Base-by-base conservation (phyloP, 2,797 vertebrate genomes). In the Cheirogaleus major region DNA sequence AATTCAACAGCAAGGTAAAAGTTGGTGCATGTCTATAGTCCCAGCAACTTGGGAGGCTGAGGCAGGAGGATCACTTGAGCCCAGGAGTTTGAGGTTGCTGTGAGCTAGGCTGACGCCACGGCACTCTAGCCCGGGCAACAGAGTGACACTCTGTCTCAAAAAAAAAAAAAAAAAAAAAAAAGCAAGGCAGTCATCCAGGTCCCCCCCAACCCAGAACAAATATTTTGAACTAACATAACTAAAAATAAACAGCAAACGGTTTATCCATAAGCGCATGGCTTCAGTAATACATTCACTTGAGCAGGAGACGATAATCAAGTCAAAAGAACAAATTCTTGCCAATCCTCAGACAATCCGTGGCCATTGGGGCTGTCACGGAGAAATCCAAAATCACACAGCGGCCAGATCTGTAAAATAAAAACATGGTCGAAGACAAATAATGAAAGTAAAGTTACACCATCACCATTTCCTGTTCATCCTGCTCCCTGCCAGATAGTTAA, bases 371-470 rank as follows among this genome's bases (percentile, higher is more conserved):
- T 99, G 97, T 99, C 99, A 95, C 98, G 98, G 75, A 99, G 98
- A 97, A 98, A 98, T 93, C 99, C 99, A 97, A 99, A 99, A 97
- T 99, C 99, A 93, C 98, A 98, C n/a, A 98, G 98, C 78, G 99
- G 99, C 99, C 99, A 99, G 93, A 99, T 98, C 99, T 99, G 99
- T 95, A 97, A 97, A 98, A 98, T 78, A 14, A 98, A 99, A 98
- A 92, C 67, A 81, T 25, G 55, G 30, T 95, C 93, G 32, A 97
- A 95, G 78, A 89, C 15, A 95, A 3, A 97, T 86, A 97, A 78
- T 76, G n/a, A 84, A 91, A 52, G 70, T 55, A 7, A 67, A 14
- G 7, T 78, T 65, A 12, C 2, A 70, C 30, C 25, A n/a, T 75
- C 41, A 65, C 18, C 52, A 18, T 30, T 87, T 84, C 61, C 57